Conservation (phyloP, 2,797 vertebrate genomes). For the Poecilia wingei region DNA sequence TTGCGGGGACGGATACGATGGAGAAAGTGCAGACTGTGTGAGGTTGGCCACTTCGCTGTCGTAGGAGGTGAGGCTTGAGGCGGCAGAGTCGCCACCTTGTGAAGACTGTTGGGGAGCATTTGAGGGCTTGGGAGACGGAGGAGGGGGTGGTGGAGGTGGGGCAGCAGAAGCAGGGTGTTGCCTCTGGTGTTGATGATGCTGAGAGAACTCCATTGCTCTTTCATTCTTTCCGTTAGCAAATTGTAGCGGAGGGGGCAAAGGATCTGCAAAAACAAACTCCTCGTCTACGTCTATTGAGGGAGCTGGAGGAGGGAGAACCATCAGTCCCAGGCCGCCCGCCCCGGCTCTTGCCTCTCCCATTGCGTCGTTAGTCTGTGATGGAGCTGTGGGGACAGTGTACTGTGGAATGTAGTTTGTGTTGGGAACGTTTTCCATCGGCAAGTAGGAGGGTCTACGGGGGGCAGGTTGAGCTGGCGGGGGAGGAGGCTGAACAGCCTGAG, state of each 20-base stretch:
- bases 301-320: constrained; percentile 90
- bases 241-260: constrained; percentile 90
- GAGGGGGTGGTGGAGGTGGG: constrained; percentile 67
- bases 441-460: constrained; percentile 79
- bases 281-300: constrained; percentile 91
- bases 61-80: constrained; percentile 93
- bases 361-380: constrained; percentile 61
- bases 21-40: constrained; percentile 85
- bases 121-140: constrained; percentile 66
- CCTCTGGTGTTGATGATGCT: constrained; percentile 57
- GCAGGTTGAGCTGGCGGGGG: constrained; percentile 72
- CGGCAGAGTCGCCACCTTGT: constrained; percentile 87
- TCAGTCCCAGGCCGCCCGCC: constrained; percentile 77
- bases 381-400: constrained; percentile 72
- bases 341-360: constrained; percentile 47
- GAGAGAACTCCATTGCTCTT: constrained; percentile 63
- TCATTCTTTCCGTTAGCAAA: constrained; percentile 93
- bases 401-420: constrained; percentile 74
- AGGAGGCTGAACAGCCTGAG: constrained; percentile 70
- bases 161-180: constrained; percentile 54
- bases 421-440: constrained; percentile 76
- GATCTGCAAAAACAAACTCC: constrained; percentile 92
- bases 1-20: constrained; percentile 79
- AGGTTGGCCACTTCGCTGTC: constrained; percentile 94
- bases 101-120: constrained; percentile 69